Evolutionary conservation across 2,888 invertebrate genomes (phyloP).

Genomic region (Drosophila meridionalis): DNA sequence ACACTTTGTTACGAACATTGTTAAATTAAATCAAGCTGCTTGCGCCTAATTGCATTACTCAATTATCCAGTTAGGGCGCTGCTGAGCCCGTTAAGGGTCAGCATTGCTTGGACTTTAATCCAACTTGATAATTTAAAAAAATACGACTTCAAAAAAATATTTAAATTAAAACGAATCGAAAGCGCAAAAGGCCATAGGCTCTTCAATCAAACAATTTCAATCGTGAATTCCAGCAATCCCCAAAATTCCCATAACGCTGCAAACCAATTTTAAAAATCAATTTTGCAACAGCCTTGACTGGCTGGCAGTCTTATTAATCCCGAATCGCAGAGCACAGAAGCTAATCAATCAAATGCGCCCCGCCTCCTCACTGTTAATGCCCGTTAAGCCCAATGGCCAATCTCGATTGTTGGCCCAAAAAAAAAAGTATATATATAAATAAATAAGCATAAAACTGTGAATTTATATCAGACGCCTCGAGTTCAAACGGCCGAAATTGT

Average conservation of each 20-base stretch:
- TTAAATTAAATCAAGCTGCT: conserved; percentile 56
- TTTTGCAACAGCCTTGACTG: conserved; percentile 29
- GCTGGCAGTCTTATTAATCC: conserved; percentile 15
- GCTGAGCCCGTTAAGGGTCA: not conserved
- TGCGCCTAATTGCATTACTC: conserved; percentile 46
- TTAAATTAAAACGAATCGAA: conserved; percentile 10
- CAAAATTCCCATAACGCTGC: conserved; percentile 8
- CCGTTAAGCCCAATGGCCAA: conserved; percentile 20
- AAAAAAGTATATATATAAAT: conserved; percentile 41
- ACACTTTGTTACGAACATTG: conserved; percentile 23
- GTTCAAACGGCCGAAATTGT: conserved; percentile 23
- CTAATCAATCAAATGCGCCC: conserved; percentile 64
- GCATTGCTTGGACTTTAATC: conserved; percentile 2
- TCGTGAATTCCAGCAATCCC: not conserved
- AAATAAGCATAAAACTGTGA: conserved; percentile 44
- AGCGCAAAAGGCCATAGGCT: not conserved
- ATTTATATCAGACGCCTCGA: conserved; percentile 28
- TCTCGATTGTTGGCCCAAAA: not conserved
- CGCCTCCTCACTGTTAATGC: conserved; percentile 17
- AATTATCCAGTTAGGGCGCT: conserved; percentile 25
- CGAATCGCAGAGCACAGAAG: conserved; percentile 31
- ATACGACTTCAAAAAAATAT: conserved; percentile 2
- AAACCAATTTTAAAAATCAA: conserved; percentile 53
- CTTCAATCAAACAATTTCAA: conserved; percentile 37
- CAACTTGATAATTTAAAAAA: not conserved